Evolutionary conservation across 2,888 invertebrate species (phyloP), one percentile per base, ranked within the genome.

Genomic region (Habrosyne pyritoides): DNA sequence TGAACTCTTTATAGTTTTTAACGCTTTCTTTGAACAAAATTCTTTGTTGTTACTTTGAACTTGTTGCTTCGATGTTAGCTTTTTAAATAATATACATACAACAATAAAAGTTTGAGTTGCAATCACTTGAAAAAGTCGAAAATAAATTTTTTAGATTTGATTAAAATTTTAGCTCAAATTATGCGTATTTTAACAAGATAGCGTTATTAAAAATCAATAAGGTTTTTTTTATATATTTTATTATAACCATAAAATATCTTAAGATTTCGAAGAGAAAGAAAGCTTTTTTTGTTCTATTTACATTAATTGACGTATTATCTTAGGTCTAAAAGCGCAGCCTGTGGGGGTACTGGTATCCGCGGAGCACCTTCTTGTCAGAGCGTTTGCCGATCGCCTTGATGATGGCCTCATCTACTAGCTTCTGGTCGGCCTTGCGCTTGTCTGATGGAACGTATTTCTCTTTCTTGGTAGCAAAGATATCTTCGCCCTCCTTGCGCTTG

Each of bases 291-390:
- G n/a, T n/a, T n/a, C n/a, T n/a, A n/a, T n/a, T n/a, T n/a, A n/a
- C n/a, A n/a, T 86, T 77, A 83, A 77, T 75, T 77, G 60, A 64
- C 65, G 52, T 54, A 8, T 18, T 69, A 68, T 72, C 79, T 81
- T 79, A 79, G 71, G 80, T 68, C 79, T 97, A 99, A 94, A 99
- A 99, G 85, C 95, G 95, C 96, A 99, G 95, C 88, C 97, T 95
- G 93, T 99, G 99, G 65, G 99, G 99, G 90, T 95, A 98, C 92
- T 99, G 98, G 93, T 99, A 99, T 54, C 97, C 97, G 81, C 96
- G 95, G 71, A 99, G 91, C 73, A 95, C 87, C 92, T 98, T 98
- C 89, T 96, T 96, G 79, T 99, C 99, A 3, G 95, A 89, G 74
- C 96, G 95, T 79, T 96, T 95, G 84, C 96, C 96, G 81, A 99